phyloP scores from a whole-genome alignment of 2,888 invertebrate species.

The Athrips mouffetella region DNA sequence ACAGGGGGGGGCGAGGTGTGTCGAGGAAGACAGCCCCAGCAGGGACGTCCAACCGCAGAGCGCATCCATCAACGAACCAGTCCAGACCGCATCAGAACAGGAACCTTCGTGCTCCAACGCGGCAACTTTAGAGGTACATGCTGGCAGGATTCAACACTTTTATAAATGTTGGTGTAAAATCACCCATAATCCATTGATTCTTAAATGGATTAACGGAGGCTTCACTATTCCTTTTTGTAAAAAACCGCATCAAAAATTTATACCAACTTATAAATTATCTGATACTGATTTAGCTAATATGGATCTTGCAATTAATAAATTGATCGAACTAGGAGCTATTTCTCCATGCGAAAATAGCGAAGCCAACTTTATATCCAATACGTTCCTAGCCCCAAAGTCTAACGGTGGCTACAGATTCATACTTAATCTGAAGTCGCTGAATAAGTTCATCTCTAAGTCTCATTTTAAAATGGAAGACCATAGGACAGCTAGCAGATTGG shows the following conservation, averaged over 20 bases:
- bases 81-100: background rate
- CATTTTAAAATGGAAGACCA: constrained; percentile 29
- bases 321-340: no score
- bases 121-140: background rate
- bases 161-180: background rate
- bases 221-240: background rate
- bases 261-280: no score
- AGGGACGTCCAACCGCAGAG: background rate
- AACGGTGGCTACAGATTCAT: constrained; percentile 22
- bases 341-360: no score
- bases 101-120: background rate
- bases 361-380: background rate
- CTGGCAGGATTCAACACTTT: background rate
- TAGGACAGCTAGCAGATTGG: background rate
- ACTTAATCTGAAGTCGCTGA: constrained; percentile 28
- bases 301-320: no score
- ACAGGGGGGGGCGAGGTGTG: background rate
- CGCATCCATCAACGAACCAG: background rate
- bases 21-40: background rate
- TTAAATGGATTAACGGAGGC: background rate
- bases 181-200: background rate
- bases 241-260: no score
- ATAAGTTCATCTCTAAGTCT: constrained; percentile 22
- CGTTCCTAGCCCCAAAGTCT: background rate
- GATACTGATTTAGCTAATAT: no score